A percentile compares a stretch with the other conserved stretches of the same genome.
Conservation (phyloP, 2,888 invertebrate species). For the Stegana nigrithorax region DNA sequence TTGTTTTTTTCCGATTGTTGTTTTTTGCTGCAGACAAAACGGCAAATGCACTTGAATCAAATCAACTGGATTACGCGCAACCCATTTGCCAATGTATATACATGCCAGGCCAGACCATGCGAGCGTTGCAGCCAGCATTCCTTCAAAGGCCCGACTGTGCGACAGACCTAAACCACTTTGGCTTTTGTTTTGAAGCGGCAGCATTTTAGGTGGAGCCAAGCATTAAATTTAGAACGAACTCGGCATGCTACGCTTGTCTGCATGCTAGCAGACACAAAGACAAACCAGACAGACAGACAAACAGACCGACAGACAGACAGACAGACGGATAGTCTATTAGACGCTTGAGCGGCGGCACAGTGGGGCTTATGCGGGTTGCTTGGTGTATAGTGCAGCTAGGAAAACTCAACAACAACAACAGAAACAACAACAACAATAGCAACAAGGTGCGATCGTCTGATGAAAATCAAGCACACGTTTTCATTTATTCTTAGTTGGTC, state of each 20-base stretch:
- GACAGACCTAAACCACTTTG: too few relatives aligned
- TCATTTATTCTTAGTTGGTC: slow-evolving; percentile 16
- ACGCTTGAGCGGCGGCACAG: slow-evolving; percentile 31
- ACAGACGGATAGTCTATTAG: slow-evolving; percentile 54
- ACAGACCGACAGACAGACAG: slow-evolving; percentile 7
- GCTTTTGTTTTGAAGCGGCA: too few relatives aligned
- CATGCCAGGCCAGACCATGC: too few relatives aligned
- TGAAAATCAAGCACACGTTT: slow-evolving; percentile 12
- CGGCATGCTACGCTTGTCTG: slow-evolving; percentile 50
- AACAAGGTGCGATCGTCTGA: background rate
- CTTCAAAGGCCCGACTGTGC: too few relatives aligned
- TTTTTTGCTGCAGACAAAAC: too few relatives aligned
- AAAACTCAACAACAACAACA: slow-evolving; percentile 20
- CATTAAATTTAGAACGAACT: slow-evolving; percentile 60
- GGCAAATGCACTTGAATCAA: too few relatives aligned
- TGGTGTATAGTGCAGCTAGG: too few relatives aligned
- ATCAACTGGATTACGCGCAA: too few relatives aligned
- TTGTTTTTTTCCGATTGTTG: too few relatives aligned
- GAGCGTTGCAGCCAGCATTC: too few relatives aligned
- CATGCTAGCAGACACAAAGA: slow-evolving; percentile 37
- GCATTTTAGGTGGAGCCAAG: slow-evolving; percentile 47
- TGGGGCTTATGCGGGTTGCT: too few relatives aligned
- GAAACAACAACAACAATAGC: slow-evolving; percentile 15
- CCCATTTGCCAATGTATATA: too few relatives aligned
- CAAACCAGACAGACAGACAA: slow-evolving; percentile 2